Base-by-base conservation (phyloP, 2,113 vertebrate genomes). In the Pyxicephalus adspersus region DNA sequence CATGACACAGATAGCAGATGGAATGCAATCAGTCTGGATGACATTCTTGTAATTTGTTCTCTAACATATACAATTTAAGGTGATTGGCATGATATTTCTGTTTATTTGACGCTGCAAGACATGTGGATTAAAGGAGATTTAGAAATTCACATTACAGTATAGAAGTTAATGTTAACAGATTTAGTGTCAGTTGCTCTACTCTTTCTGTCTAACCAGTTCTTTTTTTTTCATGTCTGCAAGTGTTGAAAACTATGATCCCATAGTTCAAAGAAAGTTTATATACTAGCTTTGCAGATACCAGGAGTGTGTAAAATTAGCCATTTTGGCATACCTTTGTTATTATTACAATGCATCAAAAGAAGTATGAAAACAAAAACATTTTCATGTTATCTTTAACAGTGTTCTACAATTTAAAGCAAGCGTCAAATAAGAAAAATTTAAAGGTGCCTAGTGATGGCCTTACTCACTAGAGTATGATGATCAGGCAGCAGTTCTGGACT, bases 251-350 rank as follows among this genome's bases (percentile, higher is more conserved):
- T 15, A 64, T 65, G 17, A 73, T 34, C 58, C 60, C 20, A 51
- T 19, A 74, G 79, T 81, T 81, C 68, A 73, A 65, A 64, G 58
- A 73, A 73, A 81, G 79, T 73, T 64, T 73, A 81, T 22, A 23
- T 73, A 23, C 55, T 57, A 16, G 45, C n/a, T 51, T 31, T 72
- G 50, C 61, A 55, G 22, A 64, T 73, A 57, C 38, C 18, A 72
- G 57, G 63, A 5, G 13, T 2, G 22, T 61, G 23, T 78, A 16
- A 58, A 58, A 67, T 52, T 45, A 50, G 34, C 50, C 55, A 34
- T 63, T 60, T 76, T 31, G 20, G 38, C 55, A 54, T 11, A 51
- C 16, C 29, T 64, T n/a, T 55, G 50, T 64, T 54, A 65, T 64
- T 54, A 65, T 70, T 34, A 61, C 31, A 66, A 16, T 34, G 20